Percentiles rank a stretch among this genome's conserved stretches.
Evolutionary conservation across 2,888 invertebrate genomes (phyloP).

Genomic region (Druceiella hillmani): DNA sequence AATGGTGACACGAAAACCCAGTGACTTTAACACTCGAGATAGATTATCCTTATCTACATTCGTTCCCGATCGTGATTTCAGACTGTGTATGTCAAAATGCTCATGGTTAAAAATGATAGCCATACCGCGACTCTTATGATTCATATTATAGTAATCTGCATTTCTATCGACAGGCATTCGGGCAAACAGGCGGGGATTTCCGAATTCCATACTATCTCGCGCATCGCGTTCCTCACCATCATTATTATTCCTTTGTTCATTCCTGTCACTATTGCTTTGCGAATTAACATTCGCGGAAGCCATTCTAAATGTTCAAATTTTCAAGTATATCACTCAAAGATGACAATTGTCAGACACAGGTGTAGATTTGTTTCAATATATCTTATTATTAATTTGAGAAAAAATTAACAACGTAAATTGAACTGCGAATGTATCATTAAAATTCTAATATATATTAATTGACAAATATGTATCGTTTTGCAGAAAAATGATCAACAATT

Average conservation of each 20-base stretch:
- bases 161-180: constrained; percentile 63
- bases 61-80: constrained; percentile 75
- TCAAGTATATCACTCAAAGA: too few species aligned
- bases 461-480: too few species aligned
- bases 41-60: constrained; percentile 79
- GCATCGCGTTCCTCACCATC: constrained; percentile 48
- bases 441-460: too few species aligned
- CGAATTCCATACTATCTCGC: constrained; percentile 40
- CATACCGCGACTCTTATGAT: constrained; percentile 71
- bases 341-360: too few species aligned
- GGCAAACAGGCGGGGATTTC: constrained; percentile 39
- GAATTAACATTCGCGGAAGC: too few species aligned
- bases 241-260: constrained; percentile 49
- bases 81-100: constrained; percentile 65
- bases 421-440: too few species aligned
- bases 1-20: constrained; percentile 69
- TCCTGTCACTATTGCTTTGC: constrained; percentile 35
- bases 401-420: too few species aligned
- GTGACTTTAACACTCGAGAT: constrained; percentile 53
- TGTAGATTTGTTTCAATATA: too few species aligned
- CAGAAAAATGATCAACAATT: too few species aligned
- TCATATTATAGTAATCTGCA: constrained; percentile 81
- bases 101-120: constrained; percentile 92
- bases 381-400: too few species aligned
- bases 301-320: too few species aligned